Percentiles rank a stretch among this genome's conserved stretches.
These are phyloP conservation scores for Drosophila sordidapex DNA, from an alignment of 2,888 invertebrate genomes.

Conservation along the genomic window DNA sequence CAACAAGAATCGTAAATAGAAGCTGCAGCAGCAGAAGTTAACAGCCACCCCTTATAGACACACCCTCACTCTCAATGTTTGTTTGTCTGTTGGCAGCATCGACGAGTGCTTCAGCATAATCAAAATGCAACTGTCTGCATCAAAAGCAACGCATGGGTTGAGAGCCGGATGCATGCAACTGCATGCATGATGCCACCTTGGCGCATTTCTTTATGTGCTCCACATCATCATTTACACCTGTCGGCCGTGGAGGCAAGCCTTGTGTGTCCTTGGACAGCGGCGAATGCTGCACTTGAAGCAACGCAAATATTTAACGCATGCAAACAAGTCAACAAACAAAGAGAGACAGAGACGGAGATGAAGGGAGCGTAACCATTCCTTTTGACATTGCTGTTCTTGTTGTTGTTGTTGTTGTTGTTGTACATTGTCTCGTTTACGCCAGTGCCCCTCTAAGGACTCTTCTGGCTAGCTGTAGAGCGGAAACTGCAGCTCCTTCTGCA, in stretches of 20 bases:
- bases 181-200: constrained; percentile 2
- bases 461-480: constrained; percentile 53
- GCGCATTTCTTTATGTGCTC: constrained; percentile 61
- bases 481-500: constrained; percentile 47
- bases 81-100: constrained; percentile 26
- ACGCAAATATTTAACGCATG: constrained; percentile 66
- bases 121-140: constrained; percentile 72
- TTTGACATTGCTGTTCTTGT: constrained; percentile 30
- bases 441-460: constrained; percentile 73
- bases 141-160: constrained; percentile 47
- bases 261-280: constrained; percentile 70
- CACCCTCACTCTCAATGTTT: constrained; percentile 15
- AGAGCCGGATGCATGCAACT: constrained; percentile 8
- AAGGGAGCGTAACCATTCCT: constrained; percentile 6
- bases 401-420: constrained; percentile 30
- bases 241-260: constrained; percentile 58
- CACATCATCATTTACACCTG: constrained; percentile 76
- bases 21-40: constrained; percentile 17
- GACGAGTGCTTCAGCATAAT: constrained; percentile 65
- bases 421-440: constrained; percentile 73
- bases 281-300: constrained; percentile 50
- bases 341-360: not conserved
- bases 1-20: constrained; percentile 42
- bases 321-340: constrained; percentile 55
- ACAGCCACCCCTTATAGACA: constrained; percentile 14